phyloP scores from a whole-genome alignment of 2,888 invertebrate species.

The Anticlea derivata region DNA sequence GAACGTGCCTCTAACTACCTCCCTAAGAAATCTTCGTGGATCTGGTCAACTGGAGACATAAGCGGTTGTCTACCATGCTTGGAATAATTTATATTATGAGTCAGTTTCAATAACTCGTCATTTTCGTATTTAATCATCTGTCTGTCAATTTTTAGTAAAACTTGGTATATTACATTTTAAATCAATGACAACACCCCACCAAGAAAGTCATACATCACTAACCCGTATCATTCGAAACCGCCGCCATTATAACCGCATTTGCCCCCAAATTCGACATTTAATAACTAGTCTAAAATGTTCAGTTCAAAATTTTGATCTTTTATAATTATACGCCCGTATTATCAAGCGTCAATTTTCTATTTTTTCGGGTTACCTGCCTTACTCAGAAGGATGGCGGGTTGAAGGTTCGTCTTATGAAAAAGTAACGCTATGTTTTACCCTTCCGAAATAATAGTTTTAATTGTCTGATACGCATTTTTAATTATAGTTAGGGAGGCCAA shows the following conservation, averaged over 20 bases:
- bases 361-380: slow-evolving; percentile 65
- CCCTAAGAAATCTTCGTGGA: too few species aligned
- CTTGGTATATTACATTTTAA: background rate
- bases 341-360: slow-evolving; percentile 62
- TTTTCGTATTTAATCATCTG: too few species aligned
- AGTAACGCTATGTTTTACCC: slow-evolving; percentile 57
- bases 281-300: slow-evolving; percentile 67
- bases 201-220: slow-evolving; percentile 47
- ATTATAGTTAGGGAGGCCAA: slow-evolving; percentile 12
- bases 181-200: slow-evolving; percentile 20
- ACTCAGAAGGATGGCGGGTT: slow-evolving; percentile 58
- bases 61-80: too few species aligned
- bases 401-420: slow-evolving; percentile 51
- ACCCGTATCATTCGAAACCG: slow-evolving; percentile 62
- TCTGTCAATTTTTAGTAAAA: background rate
- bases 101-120: too few species aligned
- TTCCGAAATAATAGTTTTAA: slow-evolving; percentile 55
- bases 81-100: too few species aligned
- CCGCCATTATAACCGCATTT: slow-evolving; percentile 80
- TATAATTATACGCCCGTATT: slow-evolving; percentile 76
- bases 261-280: slow-evolving; percentile 69
- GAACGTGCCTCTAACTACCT: too few species aligned
- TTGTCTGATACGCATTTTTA: slow-evolving; percentile 42
- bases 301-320: slow-evolving; percentile 67
- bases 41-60: too few species aligned